Percentiles rank a stretch among this genome's conserved stretches.
phyloP scores from a whole-genome alignment of 2,113 vertebrate species.

The Cyphomyrus discorhynchus region DNA sequence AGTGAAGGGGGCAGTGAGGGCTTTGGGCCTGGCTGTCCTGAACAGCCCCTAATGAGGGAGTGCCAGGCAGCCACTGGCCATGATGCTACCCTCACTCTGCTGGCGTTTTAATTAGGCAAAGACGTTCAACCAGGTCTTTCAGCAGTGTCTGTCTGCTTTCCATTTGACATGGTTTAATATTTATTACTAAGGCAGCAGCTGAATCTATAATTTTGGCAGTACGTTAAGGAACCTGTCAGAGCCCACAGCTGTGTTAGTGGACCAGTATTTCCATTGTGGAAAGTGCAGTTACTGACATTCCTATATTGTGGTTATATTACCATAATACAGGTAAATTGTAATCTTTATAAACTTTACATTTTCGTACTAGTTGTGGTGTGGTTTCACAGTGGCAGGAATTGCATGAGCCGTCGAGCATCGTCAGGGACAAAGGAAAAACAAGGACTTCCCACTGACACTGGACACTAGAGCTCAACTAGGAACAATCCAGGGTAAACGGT shows the following conservation, averaged over 20 bases:
- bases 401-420: too few relatives aligned
- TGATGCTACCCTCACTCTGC: not conserved
- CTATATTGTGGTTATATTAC: not conserved
- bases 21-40: not conserved
- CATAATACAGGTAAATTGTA: not conserved
- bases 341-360: not conserved
- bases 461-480: too few relatives aligned
- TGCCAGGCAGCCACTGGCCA: not conserved
- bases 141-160: not conserved
- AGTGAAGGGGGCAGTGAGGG: not conserved
- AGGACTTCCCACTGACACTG: too few relatives aligned
- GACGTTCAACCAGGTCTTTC: not conserved
- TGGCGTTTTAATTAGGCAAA: not conserved
- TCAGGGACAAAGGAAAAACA: too few relatives aligned
- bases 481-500: too few relatives aligned
- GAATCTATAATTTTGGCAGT: not conserved
- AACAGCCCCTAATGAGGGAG: not conserved
- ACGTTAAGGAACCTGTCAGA: not conserved
- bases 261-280: not conserved
- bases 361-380: too few relatives aligned
- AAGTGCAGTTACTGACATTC: not conserved
- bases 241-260: not conserved
- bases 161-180: not conserved
- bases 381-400: too few relatives aligned
- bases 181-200: not conserved